Evolutionary conservation across 2,797 vertebrate species (phyloP), one percentile per base, ranked within the genome.

Genomic region (Muscicapa comitata): DNA sequence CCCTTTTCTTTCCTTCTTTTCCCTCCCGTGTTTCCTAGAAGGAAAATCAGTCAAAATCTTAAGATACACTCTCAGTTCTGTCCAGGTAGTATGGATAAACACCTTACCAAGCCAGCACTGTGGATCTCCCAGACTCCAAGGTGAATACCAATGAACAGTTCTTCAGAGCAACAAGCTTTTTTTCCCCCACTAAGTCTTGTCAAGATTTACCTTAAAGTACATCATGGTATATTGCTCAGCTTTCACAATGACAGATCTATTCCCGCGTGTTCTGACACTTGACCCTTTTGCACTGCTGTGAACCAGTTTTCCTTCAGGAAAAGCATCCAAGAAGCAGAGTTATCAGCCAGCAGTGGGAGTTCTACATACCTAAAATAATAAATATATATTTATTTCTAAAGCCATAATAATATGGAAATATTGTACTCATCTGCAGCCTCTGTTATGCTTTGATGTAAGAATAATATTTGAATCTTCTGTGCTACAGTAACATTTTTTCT

Each of bases 171-270:
- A 58, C 11, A 35, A 40, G 11, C 6, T 24, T 48, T 62, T 63
- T 57, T 55, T 10, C 0, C 10, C 1, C 15, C 3, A 2, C 6
- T 26, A 33, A 21, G 38, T 11, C 21, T 79, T 53, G 24, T 37
- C 38, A 48, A 51, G 25, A 42, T 45, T 94, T 53, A 47, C 35
- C 51, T 48, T 48, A 6, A 84, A 78, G 9, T 9, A 43, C 6
- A 25, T 29, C 28, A 51, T 8, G 11, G n/a, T 55, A 23, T 15
- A 43, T 10, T 58, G 35, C 24, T 75, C 40, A 61, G 17, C 12
- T 42, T 58, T 82, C 23, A 28, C 25, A 25, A 24, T 51, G 28
- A 5, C 76, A 76, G 59, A 61, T 9, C 33, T 38, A 21, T 25
- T 80, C 21, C 28, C 24, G 8, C 25, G 53, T 76, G 33, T 51